phyloP scores from a whole-genome alignment of 2,113 vertebrate species.

The Syrrhaptes paradoxus region DNA sequence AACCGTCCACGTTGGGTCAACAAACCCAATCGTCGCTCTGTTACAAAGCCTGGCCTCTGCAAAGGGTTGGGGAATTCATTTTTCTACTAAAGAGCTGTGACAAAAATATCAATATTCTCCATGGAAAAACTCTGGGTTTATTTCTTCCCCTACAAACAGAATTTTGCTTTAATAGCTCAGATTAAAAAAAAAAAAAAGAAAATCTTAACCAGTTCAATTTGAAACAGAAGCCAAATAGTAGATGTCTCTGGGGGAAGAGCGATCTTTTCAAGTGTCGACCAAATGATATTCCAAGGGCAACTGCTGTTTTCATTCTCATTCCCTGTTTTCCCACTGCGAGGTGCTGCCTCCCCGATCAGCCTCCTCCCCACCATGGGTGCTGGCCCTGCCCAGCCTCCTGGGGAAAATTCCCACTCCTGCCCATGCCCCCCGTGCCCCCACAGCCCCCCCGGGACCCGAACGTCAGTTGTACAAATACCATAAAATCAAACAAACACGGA shows the following conservation, averaged over 20 bases:
- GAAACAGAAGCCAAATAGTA: background rate
- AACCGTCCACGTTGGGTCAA: rapidly evolving
- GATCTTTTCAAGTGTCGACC: background rate
- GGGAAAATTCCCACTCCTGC: background rate
- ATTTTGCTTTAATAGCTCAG: background rate
- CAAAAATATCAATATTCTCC: background rate
- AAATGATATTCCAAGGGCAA: background rate
- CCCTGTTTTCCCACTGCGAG: rapidly evolving
- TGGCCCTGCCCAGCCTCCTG: background rate
- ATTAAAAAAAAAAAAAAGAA: background rate
- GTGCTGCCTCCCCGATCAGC: background rate
- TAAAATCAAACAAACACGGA: rapidly evolving
- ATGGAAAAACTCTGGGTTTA: background rate
- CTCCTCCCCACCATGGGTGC: rapidly evolving
- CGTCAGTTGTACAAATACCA: rapidly evolving
- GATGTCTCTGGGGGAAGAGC: background rate
- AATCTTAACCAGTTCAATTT: background rate
- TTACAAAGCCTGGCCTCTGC: background rate
- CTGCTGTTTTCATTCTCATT: background rate
- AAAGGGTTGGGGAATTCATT: background rate
- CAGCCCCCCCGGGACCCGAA: too few species aligned
- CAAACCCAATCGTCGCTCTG: background rate
- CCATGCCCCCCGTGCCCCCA: background rate
- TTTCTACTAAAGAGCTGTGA: background rate
- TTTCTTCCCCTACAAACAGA: background rate